Conservation (phyloP, 2,113 vertebrate genomes). For the Sander lucioperca region DNA sequence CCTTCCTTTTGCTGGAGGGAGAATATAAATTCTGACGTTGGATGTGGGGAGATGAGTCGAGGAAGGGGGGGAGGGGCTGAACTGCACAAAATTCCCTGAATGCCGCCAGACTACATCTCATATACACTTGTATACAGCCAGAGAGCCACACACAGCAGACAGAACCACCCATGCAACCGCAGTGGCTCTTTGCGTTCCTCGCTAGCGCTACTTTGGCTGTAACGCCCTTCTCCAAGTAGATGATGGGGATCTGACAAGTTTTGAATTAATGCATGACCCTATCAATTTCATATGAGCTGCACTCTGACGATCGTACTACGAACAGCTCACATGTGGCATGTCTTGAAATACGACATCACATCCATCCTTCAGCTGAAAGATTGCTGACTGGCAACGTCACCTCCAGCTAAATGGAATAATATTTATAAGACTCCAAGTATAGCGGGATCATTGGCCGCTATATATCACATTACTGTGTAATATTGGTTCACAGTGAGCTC, state of each 20-base stretch:
- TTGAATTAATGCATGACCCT: constrained; percentile 72
- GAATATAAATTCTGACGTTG: constrained; percentile 75
- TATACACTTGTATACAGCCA: constrained; percentile 9
- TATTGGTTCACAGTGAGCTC: constrained; percentile 38
- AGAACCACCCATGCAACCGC: background rate
- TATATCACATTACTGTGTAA: constrained; percentile 52
- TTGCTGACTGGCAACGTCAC: constrained; percentile 53
- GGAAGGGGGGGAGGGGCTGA: constrained; percentile 33
- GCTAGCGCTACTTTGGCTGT: constrained; percentile 9
- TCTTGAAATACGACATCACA: constrained; percentile 55
- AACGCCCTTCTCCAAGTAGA: constrained; percentile 26
- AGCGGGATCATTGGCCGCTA: constrained; percentile 43
- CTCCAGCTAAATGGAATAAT: constrained; percentile 70
- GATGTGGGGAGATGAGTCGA: constrained; percentile 66
- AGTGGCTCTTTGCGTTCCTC: constrained; percentile 5
- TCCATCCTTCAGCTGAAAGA: constrained; percentile 56
- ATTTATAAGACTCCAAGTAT: constrained; percentile 61
- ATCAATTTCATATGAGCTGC: constrained; percentile 69
- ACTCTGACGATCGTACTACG: constrained; percentile 39
- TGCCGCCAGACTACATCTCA: constrained; percentile 54
- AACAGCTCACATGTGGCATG: constrained; percentile 50
- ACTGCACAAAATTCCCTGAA: constrained; percentile 60
- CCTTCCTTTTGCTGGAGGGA: constrained; percentile 76
- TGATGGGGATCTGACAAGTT: constrained; percentile 60
- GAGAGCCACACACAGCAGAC: constrained; percentile 15